Conservation (phyloP, 2,797 vertebrate genomes). For the Xenops minutus region DNA sequence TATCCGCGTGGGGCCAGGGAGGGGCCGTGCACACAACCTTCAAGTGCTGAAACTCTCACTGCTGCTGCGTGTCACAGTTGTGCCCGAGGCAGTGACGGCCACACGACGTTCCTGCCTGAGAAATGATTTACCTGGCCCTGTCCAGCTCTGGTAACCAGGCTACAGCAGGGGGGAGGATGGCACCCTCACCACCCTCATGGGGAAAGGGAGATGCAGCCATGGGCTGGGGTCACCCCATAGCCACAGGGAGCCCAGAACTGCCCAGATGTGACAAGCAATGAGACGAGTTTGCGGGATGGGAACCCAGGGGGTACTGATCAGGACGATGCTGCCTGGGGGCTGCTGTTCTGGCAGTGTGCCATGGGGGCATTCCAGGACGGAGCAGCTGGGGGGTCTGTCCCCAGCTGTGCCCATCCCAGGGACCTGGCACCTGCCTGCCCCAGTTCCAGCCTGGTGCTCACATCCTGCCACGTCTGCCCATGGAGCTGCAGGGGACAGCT, state of each 20-base stretch:
- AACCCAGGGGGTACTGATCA: background rate
- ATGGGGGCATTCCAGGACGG: fast-evolving
- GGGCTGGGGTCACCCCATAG: background rate
- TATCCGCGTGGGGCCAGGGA: background rate
- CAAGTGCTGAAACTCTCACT: background rate
- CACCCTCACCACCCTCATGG: background rate
- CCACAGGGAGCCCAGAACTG: background rate
- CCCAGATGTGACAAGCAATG: background rate
- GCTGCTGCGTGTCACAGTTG: background rate
- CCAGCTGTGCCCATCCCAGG: fast-evolving
- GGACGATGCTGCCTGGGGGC: background rate
- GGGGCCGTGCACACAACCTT: background rate
- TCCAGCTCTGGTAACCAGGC: background rate
- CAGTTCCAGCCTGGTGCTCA: fast-evolving
- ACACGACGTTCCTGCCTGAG: background rate
- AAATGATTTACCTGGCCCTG: slow-evolving; percentile 46
- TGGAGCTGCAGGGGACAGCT: background rate
- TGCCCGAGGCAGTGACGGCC: slow-evolving; percentile 27
- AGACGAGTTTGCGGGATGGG: background rate
- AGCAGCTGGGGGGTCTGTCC: background rate
- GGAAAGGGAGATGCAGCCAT: background rate
- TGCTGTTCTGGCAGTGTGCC: background rate
- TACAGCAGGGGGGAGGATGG: background rate
- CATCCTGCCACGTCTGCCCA: fast-evolving
- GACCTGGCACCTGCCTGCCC: fast-evolving